Evolutionary conservation across 2,797 vertebrate genomes (phyloP).

Genomic region (Anableps anableps): DNA sequence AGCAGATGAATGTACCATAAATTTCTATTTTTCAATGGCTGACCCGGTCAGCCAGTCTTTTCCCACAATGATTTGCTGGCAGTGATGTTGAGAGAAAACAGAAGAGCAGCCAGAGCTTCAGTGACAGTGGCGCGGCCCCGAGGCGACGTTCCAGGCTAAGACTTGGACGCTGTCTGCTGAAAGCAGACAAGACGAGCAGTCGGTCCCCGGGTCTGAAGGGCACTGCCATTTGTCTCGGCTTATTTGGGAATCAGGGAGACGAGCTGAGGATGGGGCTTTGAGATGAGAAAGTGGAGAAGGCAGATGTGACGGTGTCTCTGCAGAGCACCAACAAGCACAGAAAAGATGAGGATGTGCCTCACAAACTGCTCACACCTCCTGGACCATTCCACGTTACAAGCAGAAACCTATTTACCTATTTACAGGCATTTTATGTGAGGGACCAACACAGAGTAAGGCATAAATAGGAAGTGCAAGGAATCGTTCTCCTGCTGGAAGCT

Average conservation of each 20-base stretch:
- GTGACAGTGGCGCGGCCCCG: slow-evolving; percentile 29
- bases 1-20: slow-evolving; percentile 6
- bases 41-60: slow-evolving; percentile 38
- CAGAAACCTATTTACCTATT: background rate
- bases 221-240: slow-evolving; percentile 57
- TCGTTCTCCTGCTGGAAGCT: too few relatives aligned
- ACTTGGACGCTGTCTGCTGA: slow-evolving; percentile 44
- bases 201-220: slow-evolving; percentile 57
- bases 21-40: slow-evolving; percentile 38
- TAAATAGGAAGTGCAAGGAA: background rate
- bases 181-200: slow-evolving; percentile 61
- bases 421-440: background rate
- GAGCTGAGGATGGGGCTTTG: slow-evolving; percentile 18
- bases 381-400: too few relatives aligned
- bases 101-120: slow-evolving; percentile 20
- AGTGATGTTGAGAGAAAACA: slow-evolving; percentile 25
- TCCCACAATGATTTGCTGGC: slow-evolving; percentile 9
- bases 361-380: background rate
- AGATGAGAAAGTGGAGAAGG: slow-evolving; percentile 24
- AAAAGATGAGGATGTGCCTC: background rate
- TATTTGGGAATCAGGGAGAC: slow-evolving; percentile 57
- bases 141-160: slow-evolving; percentile 54
- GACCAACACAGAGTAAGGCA: background rate
- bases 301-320: slow-evolving; percentile 11
- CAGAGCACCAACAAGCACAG: too few relatives aligned